These are phyloP conservation scores for Keiferia lycopersicella DNA, from an alignment of 2,888 invertebrate genomes.

Conservation along the genomic window DNA sequence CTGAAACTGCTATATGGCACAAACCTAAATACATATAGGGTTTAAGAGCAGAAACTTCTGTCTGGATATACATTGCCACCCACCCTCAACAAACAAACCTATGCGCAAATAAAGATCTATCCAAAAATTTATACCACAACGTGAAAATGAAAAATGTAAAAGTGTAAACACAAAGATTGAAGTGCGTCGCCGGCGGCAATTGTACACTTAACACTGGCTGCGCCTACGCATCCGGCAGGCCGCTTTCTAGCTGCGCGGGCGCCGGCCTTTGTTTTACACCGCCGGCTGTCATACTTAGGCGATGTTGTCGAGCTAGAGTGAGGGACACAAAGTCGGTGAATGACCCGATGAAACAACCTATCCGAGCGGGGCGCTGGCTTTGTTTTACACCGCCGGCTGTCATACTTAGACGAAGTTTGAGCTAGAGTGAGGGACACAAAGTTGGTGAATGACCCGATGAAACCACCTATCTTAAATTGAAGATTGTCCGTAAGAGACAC, in stretches of 20 bases:
- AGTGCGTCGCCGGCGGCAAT: slow-evolving; percentile 10
- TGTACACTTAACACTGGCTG: slow-evolving; percentile 12
- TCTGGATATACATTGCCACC: background rate
- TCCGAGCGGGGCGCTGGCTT: too few relatives aligned
- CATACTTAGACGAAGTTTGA: too few relatives aligned
- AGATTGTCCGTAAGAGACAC: too few relatives aligned
- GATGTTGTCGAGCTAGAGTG: background rate
- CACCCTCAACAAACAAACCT: background rate
- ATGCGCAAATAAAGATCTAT: background rate
- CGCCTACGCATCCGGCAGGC: slow-evolving; percentile 15
- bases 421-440: too few relatives aligned
- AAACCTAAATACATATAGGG: too few relatives aligned
- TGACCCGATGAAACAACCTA: too few relatives aligned
- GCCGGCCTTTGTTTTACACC: slow-evolving; percentile 13
- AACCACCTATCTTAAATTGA: too few relatives aligned
- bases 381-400: too few relatives aligned
- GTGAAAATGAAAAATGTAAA: slow-evolving; percentile 23
- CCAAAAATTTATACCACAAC: background rate
- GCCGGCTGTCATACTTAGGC: background rate
- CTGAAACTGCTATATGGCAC: too few relatives aligned
- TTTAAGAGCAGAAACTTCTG: too few relatives aligned
- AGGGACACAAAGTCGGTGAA: too few relatives aligned
- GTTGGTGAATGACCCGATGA: too few relatives aligned
- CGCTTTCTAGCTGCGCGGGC: slow-evolving; percentile 14
- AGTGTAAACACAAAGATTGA: slow-evolving; percentile 23